These are phyloP conservation scores for Neoniphon sammara DNA, from an alignment of 2,797 vertebrate genomes.

Conservation along the genomic window DNA sequence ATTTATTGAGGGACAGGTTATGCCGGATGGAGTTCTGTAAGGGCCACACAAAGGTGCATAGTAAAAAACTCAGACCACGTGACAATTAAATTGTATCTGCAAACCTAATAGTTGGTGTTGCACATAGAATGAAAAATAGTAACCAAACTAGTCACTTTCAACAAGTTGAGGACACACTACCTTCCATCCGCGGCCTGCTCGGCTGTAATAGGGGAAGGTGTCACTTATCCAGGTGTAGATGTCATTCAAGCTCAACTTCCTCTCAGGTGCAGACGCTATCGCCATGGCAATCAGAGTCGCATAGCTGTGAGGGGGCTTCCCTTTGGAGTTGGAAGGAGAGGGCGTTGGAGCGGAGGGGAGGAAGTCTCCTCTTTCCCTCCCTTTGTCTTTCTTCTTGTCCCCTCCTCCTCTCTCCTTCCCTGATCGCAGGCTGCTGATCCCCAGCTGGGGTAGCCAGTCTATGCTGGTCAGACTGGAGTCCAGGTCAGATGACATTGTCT, in stretches of 20 bases:
- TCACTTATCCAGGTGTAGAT: slow-evolving; percentile 99
- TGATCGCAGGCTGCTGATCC: slow-evolving; percentile 90
- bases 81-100: background rate
- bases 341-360: slow-evolving; percentile 65
- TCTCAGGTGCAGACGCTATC: slow-evolving; percentile 92
- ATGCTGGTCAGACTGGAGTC: slow-evolving; percentile 98
- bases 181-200: slow-evolving; percentile 98
- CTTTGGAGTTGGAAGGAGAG: slow-evolving; percentile 78
- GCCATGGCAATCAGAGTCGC: slow-evolving; percentile 97
- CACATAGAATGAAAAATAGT: background rate
- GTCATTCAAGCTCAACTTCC: slow-evolving; percentile 95
- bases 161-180: slow-evolving; percentile 69
- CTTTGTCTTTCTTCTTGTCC: slow-evolving; percentile 84
- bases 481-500: slow-evolving; percentile 91
- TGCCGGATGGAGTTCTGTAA: slow-evolving; percentile 98
- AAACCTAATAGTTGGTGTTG: background rate
- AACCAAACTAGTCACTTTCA: background rate
- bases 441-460: slow-evolving; percentile 97
- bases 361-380: slow-evolving; percentile 85
- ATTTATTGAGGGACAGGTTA: slow-evolving; percentile 98
- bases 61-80: background rate
- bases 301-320: slow-evolving; percentile 96
- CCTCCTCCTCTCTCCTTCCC: slow-evolving; percentile 83
- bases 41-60: slow-evolving; percentile 8
- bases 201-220: slow-evolving; percentile 95